These are phyloP conservation scores for Promerops cafer DNA, from an alignment of 2,113 vertebrate species.

Conservation along the genomic window DNA sequence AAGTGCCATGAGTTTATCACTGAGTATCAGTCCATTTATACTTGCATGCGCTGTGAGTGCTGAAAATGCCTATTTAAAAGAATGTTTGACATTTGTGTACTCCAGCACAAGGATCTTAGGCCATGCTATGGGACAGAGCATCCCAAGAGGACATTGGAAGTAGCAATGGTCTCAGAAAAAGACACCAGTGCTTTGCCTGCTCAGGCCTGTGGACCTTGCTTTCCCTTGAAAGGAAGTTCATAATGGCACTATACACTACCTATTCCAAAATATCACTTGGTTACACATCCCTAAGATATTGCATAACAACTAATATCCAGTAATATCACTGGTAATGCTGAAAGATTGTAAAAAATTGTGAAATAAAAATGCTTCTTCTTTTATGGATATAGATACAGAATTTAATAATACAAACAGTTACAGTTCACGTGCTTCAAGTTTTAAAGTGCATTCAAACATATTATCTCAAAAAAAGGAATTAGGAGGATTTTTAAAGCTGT, in stretches of 20 bases:
- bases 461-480: not conserved
- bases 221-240: not conserved
- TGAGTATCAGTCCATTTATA: not conserved
- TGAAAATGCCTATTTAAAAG: not conserved
- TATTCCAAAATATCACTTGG: not conserved
- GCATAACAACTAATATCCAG: not conserved
- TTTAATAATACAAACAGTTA: not conserved
- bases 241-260: not conserved
- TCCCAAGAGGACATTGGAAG: not conserved
- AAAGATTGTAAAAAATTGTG: not conserved
- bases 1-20: not conserved
- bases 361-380: not conserved
- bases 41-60: rapidly evolving
- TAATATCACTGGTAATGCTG: not conserved
- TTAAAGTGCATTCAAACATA: not conserved
- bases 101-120: not conserved
- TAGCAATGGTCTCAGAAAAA: rapidly evolving
- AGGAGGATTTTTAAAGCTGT: not conserved
- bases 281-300: not conserved
- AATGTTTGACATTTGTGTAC: not conserved
- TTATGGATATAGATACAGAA: not conserved
- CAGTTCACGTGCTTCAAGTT: rapidly evolving
- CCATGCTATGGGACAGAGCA: not conserved
- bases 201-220: not conserved
- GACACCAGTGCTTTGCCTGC: not conserved